Base-by-base conservation (phyloP, 2,113 vertebrate genomes). In the Saguinus imperator region DNA sequence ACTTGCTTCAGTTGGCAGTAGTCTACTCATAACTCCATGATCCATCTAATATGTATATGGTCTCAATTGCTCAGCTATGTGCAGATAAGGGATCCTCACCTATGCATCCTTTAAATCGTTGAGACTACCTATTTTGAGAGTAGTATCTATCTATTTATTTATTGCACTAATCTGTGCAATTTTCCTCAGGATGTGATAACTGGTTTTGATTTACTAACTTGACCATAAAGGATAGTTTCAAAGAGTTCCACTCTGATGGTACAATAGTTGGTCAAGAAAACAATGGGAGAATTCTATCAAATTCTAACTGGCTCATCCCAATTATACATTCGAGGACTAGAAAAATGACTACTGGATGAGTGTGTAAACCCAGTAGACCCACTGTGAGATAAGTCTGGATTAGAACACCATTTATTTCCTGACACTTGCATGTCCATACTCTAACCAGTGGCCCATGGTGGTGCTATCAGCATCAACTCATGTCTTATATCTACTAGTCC, bases 121-220 rank as follows among this genome's bases (percentile, higher is more conserved):
- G 43, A 94, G 8, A 86, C 23, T 73, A 40, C 25, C 37, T 73
- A 73, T 73, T 40, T 6, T 73, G 37, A 73, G 11, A 40, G 70
- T 6, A 23, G 37, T 73, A 40, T 72, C 14, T 66, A 29, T 17
- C 14, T 64, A 32, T 70, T 70, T 70, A 37, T 73, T 72, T 25
- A 73, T 73, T 40, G 17, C 35, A 20, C 68, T 82, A 58, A 55
- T 57, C 57, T n/a, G 16, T 92, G 25, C 37, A 50, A 7, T 50
- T 81, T 89, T 50, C 14, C 9, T 66, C 29, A 58, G 45, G 50
- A 57, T 83, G 25, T 82, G 16, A 25, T 77, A 48, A 8, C 35
- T 86, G 79, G 66, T 82, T 87, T 84, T 68, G 52, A 75, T 76
- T 50, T 77, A 52, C 40, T 94, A 82, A 89, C 29, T 89, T 92